Percentiles rank a stretch among this genome's conserved stretches.
Conservation (phyloP, 2,113 vertebrate genomes). For the Sander lucioperca region DNA sequence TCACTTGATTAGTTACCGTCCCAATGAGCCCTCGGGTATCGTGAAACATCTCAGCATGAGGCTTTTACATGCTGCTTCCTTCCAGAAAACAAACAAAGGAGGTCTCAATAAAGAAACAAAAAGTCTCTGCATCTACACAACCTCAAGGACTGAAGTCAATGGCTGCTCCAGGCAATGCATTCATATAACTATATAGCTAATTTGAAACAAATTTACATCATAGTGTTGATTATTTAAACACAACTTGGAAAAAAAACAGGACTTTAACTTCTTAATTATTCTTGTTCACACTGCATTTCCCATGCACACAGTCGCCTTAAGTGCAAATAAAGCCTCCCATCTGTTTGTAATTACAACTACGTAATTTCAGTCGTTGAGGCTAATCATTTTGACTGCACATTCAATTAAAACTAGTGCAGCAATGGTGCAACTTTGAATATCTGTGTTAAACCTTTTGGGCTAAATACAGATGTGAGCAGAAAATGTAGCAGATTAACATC, state of each 20-base stretch:
- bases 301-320: slow-evolving; percentile 96
- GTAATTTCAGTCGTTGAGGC: slow-evolving; percentile 98
- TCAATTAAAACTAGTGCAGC: slow-evolving; percentile 96
- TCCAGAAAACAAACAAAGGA: slow-evolving; percentile 55
- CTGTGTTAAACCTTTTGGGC: slow-evolving; percentile 32
- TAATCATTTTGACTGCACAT: slow-evolving; percentile 99
- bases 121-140: slow-evolving; percentile 17
- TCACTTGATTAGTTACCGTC: slow-evolving; percentile 43
- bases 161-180: slow-evolving; percentile 84
- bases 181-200: slow-evolving; percentile 97
- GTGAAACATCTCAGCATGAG: slow-evolving; percentile 50
- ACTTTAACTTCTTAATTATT: slow-evolving; percentile 99
- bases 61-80: slow-evolving; percentile 41
- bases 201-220: slow-evolving; percentile 98
- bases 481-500: neutral
- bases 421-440: slow-evolving; percentile 56
- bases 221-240: slow-evolving; percentile 97
- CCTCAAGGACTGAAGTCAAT: slow-evolving; percentile 46
- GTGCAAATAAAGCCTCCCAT: slow-evolving; percentile 99
- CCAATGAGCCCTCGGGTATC: slow-evolving; percentile 56
- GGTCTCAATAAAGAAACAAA: slow-evolving; percentile 39
- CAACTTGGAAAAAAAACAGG: slow-evolving; percentile 85
- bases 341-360: slow-evolving; percentile 99
- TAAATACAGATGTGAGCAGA: slow-evolving; percentile 23
- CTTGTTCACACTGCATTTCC: slow-evolving; percentile 98